Base-by-base conservation (phyloP, 2,797 vertebrate genomes). In the Pachyuromys duprasi region DNA sequence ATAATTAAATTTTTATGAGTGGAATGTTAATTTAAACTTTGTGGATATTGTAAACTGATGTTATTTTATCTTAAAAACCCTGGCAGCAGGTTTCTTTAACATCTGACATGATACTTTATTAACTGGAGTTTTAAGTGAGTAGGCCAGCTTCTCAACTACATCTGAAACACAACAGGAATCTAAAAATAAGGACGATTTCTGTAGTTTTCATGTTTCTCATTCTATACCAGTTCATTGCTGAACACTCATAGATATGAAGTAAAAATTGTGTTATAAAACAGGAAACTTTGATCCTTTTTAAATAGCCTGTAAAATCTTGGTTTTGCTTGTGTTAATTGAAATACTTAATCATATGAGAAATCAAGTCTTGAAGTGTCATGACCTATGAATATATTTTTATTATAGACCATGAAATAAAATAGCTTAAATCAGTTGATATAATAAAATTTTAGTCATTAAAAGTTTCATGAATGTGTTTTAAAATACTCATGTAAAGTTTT, bases 1-100 rank as follows among this genome's bases (percentile, higher is more conserved):
- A 45, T 96, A 96, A 97, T 97, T 96, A 94, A 96, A 90, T 93
- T 94, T 86, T 88, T 94, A 93, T 91, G 9, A 95, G 82, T 62
- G 9, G 31, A 96, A 86, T 95, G 94, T 93, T 96, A 93, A 90
- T 96, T 94, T 95, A 42, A 96, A 84, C 49, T 84, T 69, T 89
- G 22, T 93, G 18, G 42, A 55, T 86, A 83, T 55, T 90, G 72
- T 36, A 93, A 83, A 26, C 13, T 22, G 86, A 67, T 57, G 67
- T 78, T 96, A 65, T 95, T 95, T 94, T 90, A 94, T 90, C 87
- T 89, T 88, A 84, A 70, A 90, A 81, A 69, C 15, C 60, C 93
- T 87, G 78, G 75, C 83, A 69, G 78, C 36, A 75, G 11, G 4
- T 94, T 97, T 95, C 88, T n/a, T 91, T 91, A 94, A 93, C 63